phyloP scores from a whole-genome alignment of 2,113 vertebrate species.

The Sciurus niger region DNA sequence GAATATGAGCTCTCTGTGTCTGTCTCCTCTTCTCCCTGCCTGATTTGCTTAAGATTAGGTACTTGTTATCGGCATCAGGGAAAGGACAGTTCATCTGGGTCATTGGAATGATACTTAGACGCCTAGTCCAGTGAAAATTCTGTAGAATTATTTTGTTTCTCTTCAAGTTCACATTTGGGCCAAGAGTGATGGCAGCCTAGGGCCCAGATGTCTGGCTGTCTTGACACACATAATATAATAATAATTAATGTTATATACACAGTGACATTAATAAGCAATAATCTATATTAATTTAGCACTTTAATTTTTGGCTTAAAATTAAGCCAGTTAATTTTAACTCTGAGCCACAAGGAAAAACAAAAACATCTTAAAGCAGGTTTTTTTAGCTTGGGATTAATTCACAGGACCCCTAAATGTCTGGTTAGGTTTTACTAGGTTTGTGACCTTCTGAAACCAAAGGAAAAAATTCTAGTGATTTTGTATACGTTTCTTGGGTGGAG shows the following conservation, averaged over 20 bases:
- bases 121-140: neutral
- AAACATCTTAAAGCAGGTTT: constrained; percentile 25
- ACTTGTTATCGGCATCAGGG: neutral
- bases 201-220: neutral
- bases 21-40: neutral
- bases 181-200: neutral
- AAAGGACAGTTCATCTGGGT: neutral
- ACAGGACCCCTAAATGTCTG: neutral
- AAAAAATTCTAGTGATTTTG: constrained; percentile 24
- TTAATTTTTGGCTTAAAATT: constrained; percentile 43
- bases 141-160: neutral
- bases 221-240: neutral
- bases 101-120: neutral
- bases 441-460: constrained; percentile 28
- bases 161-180: neutral
- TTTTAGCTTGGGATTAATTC: constrained; percentile 45
- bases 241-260: neutral
- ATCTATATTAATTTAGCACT: constrained; percentile 17
- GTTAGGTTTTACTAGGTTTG: constrained; percentile 28
- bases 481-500: neutral
- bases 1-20: neutral
- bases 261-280: constrained; percentile 44
- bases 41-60: neutral
- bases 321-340: constrained; percentile 66
- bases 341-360: constrained; percentile 55